phyloP scores from a whole-genome alignment of 2,113 vertebrate genomes.

The Syngnathoides biaculeatus region DNA sequence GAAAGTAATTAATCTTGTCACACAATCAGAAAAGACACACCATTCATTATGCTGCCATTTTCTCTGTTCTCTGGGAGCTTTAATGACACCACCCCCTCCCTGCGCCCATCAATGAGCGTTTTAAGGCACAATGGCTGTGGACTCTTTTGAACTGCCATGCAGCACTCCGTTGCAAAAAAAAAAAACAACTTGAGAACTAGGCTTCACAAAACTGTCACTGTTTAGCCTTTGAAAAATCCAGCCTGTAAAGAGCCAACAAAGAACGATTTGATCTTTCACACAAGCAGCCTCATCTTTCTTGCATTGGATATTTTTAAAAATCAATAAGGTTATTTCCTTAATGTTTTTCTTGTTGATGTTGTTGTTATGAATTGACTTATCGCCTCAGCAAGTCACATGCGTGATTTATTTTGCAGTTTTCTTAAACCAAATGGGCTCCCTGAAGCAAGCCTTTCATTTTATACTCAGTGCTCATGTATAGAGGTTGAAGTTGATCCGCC shows the following conservation, averaged over 20 bases:
- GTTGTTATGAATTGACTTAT: background rate
- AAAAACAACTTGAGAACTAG: background rate
- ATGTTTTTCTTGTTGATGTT: no score
- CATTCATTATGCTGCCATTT: conserved; percentile 18
- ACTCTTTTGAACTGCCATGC: background rate
- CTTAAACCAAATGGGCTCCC: no score
- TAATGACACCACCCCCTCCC: conserved; percentile 8
- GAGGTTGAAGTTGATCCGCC: no score
- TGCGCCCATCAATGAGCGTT: background rate
- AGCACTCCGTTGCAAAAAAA: background rate
- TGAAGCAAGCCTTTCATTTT: no score
- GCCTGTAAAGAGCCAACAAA: no score
- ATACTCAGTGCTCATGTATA: no score
- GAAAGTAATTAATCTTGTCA: conserved; percentile 2
- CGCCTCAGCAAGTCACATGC: no score
- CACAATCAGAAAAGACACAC: background rate
- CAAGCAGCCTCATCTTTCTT: background rate
- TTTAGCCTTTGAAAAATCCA: no score
- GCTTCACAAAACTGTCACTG: no score
- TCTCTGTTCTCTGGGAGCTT: conserved; percentile 7
- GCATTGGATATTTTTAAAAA: background rate
- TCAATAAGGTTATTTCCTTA: background rate
- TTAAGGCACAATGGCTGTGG: background rate
- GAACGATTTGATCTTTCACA: background rate
- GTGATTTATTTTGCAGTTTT: no score